A percentile compares a stretch with the other conserved stretches of the same genome.
Conservation (phyloP, 2,113 vertebrate species). For the Chiloscyllium plagiosum region DNA sequence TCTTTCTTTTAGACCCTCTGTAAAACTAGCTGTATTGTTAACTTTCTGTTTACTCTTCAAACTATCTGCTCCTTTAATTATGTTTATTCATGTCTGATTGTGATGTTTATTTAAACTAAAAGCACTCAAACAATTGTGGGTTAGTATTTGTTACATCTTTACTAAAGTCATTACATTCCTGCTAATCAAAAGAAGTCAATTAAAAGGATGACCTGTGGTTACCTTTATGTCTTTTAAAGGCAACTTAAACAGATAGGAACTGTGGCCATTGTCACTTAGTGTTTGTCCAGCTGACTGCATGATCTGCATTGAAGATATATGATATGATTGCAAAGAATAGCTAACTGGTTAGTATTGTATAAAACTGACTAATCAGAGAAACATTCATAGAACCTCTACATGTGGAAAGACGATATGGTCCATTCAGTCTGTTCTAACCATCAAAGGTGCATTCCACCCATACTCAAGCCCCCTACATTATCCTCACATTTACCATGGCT, state of each 20-base stretch:
- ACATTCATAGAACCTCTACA: too few species aligned
- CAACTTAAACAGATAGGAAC: neutral
- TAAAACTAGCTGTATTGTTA: too few species aligned
- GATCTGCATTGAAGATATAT: neutral
- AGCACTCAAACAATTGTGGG: neutral
- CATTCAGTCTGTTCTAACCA: too few species aligned
- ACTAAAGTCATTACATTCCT: neutral
- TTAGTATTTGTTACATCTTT: neutral
- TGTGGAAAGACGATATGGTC: too few species aligned
- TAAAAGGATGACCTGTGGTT: neutral
- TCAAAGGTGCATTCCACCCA: too few species aligned
- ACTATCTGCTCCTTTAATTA: neutral
- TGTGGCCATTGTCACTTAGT: neutral
- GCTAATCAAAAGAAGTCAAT: neutral
- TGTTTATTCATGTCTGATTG: neutral
- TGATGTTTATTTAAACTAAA: neutral
- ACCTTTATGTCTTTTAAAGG: neutral
- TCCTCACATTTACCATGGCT: too few species aligned
- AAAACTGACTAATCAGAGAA: too few species aligned
- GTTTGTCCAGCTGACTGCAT: neutral
- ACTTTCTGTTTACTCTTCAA: neutral
- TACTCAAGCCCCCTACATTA: too few species aligned
- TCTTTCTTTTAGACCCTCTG: too few species aligned
- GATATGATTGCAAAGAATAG: neutral
- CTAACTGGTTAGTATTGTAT: neutral